A percentile compares a stretch with the other conserved stretches of the same genome.
These are phyloP conservation scores for Hirtodrosophila histrioides DNA, from an alignment of 2,888 invertebrate species.

Conservation along the genomic window DNA sequence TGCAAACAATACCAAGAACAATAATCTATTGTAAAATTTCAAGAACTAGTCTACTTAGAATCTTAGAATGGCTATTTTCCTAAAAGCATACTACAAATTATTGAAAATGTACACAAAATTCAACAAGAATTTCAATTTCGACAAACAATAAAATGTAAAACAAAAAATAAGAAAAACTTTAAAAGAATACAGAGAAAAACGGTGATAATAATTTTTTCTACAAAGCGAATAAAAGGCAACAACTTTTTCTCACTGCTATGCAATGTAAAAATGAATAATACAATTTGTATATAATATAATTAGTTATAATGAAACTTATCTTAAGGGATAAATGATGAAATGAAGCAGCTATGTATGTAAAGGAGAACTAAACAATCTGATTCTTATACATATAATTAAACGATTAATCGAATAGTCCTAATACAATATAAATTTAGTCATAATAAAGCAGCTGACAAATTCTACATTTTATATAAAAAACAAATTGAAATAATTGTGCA, in stretches of 20 bases:
- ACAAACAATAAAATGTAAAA: constrained; percentile 24
- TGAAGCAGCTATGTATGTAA: constrained; percentile 11
- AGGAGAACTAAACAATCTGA: constrained; percentile 57
- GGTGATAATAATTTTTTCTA: constrained; percentile 78
- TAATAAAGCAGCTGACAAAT: constrained; percentile 67
- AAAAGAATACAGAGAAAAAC: constrained; percentile 42
- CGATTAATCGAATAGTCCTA: constrained; percentile 63
- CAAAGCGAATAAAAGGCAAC: constrained; percentile 28
- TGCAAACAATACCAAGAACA: constrained; percentile 72
- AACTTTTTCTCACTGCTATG: constrained; percentile 52
- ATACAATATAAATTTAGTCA: constrained; percentile 35
- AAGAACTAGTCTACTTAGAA: constrained; percentile 71
- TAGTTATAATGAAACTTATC: constrained; percentile 27
- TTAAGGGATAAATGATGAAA: constrained; percentile 23
- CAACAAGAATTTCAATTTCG: constrained; percentile 59
- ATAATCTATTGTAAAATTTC: constrained; percentile 77
- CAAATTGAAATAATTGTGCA: neutral
- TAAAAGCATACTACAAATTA: constrained; percentile 63
- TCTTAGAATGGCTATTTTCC: constrained; percentile 77
- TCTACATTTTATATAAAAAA: constrained; percentile 74
- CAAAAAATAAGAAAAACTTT: neutral
- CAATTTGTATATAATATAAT: constrained; percentile 42
- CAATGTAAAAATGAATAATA: constrained; percentile 52
- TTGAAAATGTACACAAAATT: constrained; percentile 34
- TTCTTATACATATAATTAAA: constrained; percentile 49